Base-by-base conservation (phyloP, 2,888 invertebrate genomes). In the Augiades crinisus region DNA sequence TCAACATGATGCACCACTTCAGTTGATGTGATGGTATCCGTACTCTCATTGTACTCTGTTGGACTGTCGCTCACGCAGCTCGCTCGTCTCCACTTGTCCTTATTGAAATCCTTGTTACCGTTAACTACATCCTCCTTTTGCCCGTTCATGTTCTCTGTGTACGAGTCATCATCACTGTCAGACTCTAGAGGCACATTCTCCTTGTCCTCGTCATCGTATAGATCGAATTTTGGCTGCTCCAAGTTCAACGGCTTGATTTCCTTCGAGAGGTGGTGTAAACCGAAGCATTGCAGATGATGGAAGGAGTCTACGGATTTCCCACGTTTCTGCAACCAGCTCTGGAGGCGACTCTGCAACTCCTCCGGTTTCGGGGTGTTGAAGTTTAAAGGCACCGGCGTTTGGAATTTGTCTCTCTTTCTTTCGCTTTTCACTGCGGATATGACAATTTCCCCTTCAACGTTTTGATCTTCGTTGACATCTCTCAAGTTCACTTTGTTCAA, bases 231-330 rank as follows among this genome's bases (percentile, higher is more conserved):
- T 0, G 64, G 58, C 5, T 60, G 53, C 3, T 65, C 66, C 0
- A 65, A 21, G 6, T 59, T 55, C 1, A 70, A 12, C 0, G 68
- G 65, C 21, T 56, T 67, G 0, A 68, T 55, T 4, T 58, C 51
- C n/a, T 61, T 69, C 0, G 69, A 47, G 8, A 82, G 43, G 44
- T 84, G 80, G 34, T 82, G 69, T 7, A 90, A 59, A 1, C 88
- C 90, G 24, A 92, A 92, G 61, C 91, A 91, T 64, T 91, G 90
- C 22, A 92, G 69, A 63, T 92, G 91, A 8, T 88, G 89, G 60
- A 82, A 92, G 0, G 83, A 76, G 37, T 83, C 75, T 0, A 90
- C 38, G 0, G 86, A 80, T 59, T 91, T 91, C 0, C 91, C 91
- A 10, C 80, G 72, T 54, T 89, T 90, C 33, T 81, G 71, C 4